These are phyloP conservation scores for Drosophila bocki DNA, from an alignment of 1,140 invertebrate species.

Conservation along the genomic window DNA sequence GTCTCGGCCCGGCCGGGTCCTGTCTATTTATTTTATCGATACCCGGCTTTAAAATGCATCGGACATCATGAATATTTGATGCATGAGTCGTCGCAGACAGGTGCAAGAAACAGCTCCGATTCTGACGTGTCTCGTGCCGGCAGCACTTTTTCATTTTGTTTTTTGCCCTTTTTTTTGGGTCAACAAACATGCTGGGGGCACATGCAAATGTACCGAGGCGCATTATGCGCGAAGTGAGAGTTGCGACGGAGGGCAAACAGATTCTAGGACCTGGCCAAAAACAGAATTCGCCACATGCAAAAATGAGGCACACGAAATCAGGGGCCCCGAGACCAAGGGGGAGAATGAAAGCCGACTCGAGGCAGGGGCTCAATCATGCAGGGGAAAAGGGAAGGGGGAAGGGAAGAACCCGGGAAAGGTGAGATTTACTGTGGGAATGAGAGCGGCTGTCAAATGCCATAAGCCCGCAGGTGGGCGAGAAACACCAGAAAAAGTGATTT, in stretches of 20 bases:
- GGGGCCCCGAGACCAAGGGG: constrained; percentile 1
- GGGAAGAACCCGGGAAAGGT: background rate
- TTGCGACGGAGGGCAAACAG: constrained; percentile 36
- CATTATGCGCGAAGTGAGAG: constrained; percentile 60
- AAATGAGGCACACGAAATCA: constrained; percentile 45
- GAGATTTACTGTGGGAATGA: constrained; percentile 38
- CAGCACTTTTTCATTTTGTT: constrained; percentile 27
- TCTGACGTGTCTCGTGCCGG: constrained; percentile 71
- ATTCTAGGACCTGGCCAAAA: constrained; percentile 22
- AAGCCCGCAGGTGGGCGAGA: constrained; percentile 16
- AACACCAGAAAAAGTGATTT: constrained; percentile 8
- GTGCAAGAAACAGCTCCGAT: constrained; percentile 37
- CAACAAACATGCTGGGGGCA: constrained; percentile 57
- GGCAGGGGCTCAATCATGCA: constrained; percentile 24
- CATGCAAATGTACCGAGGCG: constrained; percentile 29
- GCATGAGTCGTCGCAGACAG: constrained; percentile 48
- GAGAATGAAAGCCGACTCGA: background rate
- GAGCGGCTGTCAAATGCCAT: constrained; percentile 26
- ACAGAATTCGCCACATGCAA: constrained; percentile 40
- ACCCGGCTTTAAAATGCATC: constrained; percentile 68
- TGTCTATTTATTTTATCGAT: constrained; percentile 77
- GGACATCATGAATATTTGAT: constrained; percentile 77
- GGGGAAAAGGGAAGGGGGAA: background rate
- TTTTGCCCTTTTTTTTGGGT: constrained; percentile 58
- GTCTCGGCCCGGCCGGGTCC: background rate